Conservation (phyloP, 2,113 vertebrate genomes). For the Gymnarchus niloticus region DNA sequence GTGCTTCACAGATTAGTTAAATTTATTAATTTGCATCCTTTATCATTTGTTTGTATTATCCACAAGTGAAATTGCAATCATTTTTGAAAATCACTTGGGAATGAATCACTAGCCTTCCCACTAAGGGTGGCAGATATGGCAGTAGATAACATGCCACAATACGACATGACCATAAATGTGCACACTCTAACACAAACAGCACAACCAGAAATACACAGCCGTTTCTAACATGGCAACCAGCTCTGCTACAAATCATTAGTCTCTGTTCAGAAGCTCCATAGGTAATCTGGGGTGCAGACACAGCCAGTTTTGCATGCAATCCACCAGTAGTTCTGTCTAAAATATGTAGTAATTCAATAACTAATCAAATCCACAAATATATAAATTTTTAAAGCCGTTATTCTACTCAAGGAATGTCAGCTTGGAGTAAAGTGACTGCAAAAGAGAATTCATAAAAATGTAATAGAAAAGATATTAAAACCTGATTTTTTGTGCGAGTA, state of each 20-base stretch:
- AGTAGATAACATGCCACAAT: background rate
- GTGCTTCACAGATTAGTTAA: background rate
- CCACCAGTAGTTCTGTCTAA: too few relatives aligned
- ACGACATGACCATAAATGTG: background rate
- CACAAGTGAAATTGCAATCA: background rate
- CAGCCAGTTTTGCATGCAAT: background rate
- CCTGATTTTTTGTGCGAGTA: background rate
- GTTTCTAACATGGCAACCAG: background rate
- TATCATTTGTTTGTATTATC: conserved; percentile 16
- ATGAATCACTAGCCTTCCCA: background rate
- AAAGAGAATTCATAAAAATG: background rate
- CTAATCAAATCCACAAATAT: too few relatives aligned
- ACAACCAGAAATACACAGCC: background rate
- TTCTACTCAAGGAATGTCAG: too few relatives aligned
- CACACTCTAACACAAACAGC: background rate
- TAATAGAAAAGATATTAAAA: background rate
- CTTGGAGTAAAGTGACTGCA: background rate
- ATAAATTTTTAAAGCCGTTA: too few relatives aligned
- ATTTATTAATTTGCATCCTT: conserved; percentile 18
- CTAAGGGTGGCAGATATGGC: background rate
- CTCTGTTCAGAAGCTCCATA: too few relatives aligned
- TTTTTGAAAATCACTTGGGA: conserved; percentile 10
- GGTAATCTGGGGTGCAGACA: background rate
- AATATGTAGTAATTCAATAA: too few relatives aligned
- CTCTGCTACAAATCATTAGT: background rate